Base-by-base conservation (phyloP, 2,797 vertebrate species). In the Loris lydekkerianus region DNA sequence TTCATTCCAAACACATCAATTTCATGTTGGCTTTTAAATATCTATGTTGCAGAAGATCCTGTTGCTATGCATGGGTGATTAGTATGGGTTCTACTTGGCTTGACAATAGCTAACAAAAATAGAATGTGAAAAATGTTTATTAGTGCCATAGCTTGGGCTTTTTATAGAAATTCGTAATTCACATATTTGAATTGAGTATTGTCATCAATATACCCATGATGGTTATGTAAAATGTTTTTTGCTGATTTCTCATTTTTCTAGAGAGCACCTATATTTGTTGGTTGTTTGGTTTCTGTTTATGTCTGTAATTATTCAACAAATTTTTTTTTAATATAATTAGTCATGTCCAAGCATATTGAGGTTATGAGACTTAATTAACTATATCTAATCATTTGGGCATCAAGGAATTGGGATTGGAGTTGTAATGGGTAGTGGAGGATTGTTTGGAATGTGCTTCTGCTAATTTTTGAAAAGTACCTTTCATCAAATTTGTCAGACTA, bases 71-170 rank as follows among this genome's bases (percentile, higher is more conserved):
- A 23, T 72, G 37, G 13, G 31, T 89, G 9, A 90, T 86, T 93
- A 81, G 11, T 72, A n/a, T 73, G 81, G 10, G 3, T 94, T 90
- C 10, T 80, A 20, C 37, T 78, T 82, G 69, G 46, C 78, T 82
- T 82, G 29, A 25, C 31, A 86, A n/a, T 78, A 9, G 9, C n/a
- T 75, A 90, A 87, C 10, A 63, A 40, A 78, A 85, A 80, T 67
- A 40, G 20, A 76, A 61, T 95, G 17, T 81, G 20, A 78, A 46
- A 93, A 93, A 46, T 94, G 34, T 80, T 93, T 82, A 78, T 81
- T 49, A 61, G n/a, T 67, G 43, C 5, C 6, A 15, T 73, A 70
- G 58, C 13, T 40, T 86, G 53, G 20, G 17, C 6, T 77, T 77
- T 84, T 77, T 40, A 43, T 69, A 86, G 43, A 31, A 73, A 84